Conservation (phyloP, 2,888 invertebrate genomes). For the Catonia carolina region DNA sequence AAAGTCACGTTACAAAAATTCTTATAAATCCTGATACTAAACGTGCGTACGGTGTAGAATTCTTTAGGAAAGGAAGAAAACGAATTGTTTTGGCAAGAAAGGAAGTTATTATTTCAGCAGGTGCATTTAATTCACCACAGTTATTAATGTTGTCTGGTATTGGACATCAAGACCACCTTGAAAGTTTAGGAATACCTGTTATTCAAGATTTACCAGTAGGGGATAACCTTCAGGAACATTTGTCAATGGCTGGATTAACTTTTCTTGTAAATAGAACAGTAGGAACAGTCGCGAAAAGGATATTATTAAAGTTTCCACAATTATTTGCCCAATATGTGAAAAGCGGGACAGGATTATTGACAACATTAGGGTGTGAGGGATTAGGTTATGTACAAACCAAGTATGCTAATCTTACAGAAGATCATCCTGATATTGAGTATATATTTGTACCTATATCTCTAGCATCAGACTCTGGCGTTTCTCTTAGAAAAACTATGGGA, state of each 20-base stretch:
- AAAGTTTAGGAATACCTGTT: constrained; percentile 48
- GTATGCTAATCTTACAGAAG: constrained; percentile 38
- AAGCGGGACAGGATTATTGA: constrained; percentile 38
- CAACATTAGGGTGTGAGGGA: constrained; percentile 45
- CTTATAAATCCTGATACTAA: constrained; percentile 47
- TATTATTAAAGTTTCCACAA: constrained; percentile 13
- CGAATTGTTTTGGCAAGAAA: constrained; percentile 50
- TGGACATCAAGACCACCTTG: constrained; percentile 54
- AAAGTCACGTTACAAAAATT: constrained; percentile 50
- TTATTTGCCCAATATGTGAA: constrained; percentile 20
- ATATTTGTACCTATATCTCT: constrained; percentile 34
- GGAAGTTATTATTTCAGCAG: constrained; percentile 68
- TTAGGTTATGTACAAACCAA: constrained; percentile 43
- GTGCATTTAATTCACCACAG: constrained; percentile 74
- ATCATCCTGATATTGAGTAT: constrained; percentile 36
- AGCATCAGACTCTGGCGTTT: constrained; percentile 33
- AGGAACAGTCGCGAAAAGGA: constrained; percentile 19
- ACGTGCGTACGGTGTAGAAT: constrained; percentile 51
- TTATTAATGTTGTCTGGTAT: constrained; percentile 72
- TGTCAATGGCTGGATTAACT: constrained; percentile 31
- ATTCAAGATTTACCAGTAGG: constrained; percentile 55
- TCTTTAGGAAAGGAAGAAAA: constrained; percentile 44
- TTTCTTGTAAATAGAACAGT: constrained; percentile 35
- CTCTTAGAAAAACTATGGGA: constrained; percentile 33
- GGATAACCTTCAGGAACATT: constrained; percentile 55